Conservation (phyloP, 2,888 invertebrate species). For the Catocala nupta region DNA sequence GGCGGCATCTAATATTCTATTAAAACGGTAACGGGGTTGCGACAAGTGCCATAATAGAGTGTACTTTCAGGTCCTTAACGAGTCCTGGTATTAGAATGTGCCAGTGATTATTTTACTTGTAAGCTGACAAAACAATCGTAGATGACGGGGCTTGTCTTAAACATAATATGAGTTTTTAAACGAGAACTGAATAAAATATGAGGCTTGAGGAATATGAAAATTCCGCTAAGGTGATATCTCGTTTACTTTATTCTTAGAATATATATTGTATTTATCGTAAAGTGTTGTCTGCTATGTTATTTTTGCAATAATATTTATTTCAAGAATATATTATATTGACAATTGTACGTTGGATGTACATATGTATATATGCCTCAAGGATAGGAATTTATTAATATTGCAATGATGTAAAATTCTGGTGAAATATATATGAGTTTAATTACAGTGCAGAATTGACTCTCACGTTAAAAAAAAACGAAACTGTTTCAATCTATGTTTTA, state of each 20-base stretch:
- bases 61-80: slow-evolving; percentile 59
- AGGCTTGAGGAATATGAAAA: slow-evolving; percentile 44
- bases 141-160: slow-evolving; percentile 54
- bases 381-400: too few relatives aligned
- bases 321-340: too few relatives aligned
- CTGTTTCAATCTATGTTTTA: too few relatives aligned
- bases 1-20: slow-evolving; percentile 81
- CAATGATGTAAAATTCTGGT: too few relatives aligned
- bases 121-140: slow-evolving; percentile 44
- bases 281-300: slow-evolving; percentile 13
- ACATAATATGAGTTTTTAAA: slow-evolving; percentile 52
- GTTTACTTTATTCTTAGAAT: slow-evolving; percentile 28
- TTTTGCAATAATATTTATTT: too few relatives aligned
- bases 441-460: too few relatives aligned
- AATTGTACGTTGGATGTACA: too few relatives aligned
- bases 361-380: too few relatives aligned
- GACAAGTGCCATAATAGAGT: slow-evolving; percentile 72
- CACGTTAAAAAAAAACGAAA: too few relatives aligned
- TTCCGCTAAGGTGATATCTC: slow-evolving; percentile 33
- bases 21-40: slow-evolving; percentile 70
- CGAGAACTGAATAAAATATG: slow-evolving; percentile 58
- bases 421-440: too few relatives aligned
- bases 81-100: slow-evolving; percentile 49
- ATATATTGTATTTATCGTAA: slow-evolving; percentile 13
- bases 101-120: slow-evolving; percentile 56